Conservation (phyloP, 1,140 invertebrate species). For the Melanaphis sacchari region DNA sequence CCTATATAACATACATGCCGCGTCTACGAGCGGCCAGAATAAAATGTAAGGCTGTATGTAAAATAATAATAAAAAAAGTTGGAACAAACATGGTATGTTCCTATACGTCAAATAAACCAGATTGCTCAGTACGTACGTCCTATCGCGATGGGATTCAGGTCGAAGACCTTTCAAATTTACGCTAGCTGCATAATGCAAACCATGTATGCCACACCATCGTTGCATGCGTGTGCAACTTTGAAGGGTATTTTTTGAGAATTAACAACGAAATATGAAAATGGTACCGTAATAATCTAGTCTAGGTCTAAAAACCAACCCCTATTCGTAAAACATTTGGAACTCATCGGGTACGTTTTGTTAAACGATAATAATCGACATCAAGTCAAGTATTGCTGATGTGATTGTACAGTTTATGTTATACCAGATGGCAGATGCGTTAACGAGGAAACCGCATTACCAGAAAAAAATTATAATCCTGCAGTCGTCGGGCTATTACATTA, state of each 20-base stretch:
- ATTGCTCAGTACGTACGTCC: not conserved
- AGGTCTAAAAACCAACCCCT: too few relatives aligned
- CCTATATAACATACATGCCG: not conserved
- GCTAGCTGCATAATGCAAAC: constrained; percentile 20
- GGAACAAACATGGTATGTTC: not conserved
- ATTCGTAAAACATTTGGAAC: too few relatives aligned
- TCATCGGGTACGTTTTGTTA: too few relatives aligned
- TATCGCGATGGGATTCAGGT: constrained; percentile 3
- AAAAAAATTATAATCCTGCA: not conserved
- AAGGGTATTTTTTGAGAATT: not conserved
- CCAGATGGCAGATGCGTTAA: not conserved
- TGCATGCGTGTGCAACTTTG: not conserved
- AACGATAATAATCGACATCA: not conserved
- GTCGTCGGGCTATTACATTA: not conserved
- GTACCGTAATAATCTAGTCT: not conserved
- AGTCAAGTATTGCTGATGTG: not conserved
- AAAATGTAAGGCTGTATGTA: not conserved
- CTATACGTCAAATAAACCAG: constrained; percentile 1
- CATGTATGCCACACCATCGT: not conserved
- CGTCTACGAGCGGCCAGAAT: not conserved
- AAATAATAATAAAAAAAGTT: constrained; percentile 35
- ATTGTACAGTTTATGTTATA: not conserved
- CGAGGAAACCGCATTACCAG: not conserved
- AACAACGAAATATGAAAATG: not conserved
- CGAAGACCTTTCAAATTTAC: constrained; percentile 49